Evolutionary conservation across 2,113 vertebrate genomes (phyloP), one percentile per base, ranked within the genome.

Genomic region (Gobiocypris rarus): DNA sequence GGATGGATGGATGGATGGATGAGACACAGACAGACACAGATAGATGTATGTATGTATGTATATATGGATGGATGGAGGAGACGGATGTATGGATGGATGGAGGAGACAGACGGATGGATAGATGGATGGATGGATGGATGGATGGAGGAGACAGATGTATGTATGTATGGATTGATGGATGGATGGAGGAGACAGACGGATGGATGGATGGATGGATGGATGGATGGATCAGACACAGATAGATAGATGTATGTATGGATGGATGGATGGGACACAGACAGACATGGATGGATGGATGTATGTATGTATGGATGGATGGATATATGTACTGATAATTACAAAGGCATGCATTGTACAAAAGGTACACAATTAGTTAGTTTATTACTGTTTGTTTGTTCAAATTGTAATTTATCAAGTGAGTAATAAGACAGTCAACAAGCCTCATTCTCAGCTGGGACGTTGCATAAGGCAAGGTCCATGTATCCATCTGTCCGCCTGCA

Each of bases 381-480:
- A n/a, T 48, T 45, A 50, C 6, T 50, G 48, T 65, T 45, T 28
- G 31, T 52, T 8, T 58, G 77, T 87, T 88, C 83, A 76, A 75
- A 88, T 79, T 22, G 38, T 85, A 69, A 4, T 43, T 83, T 65
- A 81, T 89, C 65, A 79, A 14, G 45, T 58, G 86, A 85, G 85
- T 34, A 82, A 85, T 75, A 75, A 80, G 85, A 83, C 85, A 52
- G 83, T 86, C 54, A 41, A n/a, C 74, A 54, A 13, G 63, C 45
- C 67, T 45, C 48, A 74, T 84, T 26, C 43, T 84, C 82, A 85
- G 84, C 75, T 77, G 82, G 59, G 45, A 43, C 43, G 48, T 90
- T 90, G 87, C 87, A 38, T 92, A 91, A 91, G 83, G 87, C 80
- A 63, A 77, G 77, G 41, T 26, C 28, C 26, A 11, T 15, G 70